These are phyloP conservation scores for Drosophila meridiana DNA, from an alignment of 2,888 invertebrate genomes.

Conservation along the genomic window DNA sequence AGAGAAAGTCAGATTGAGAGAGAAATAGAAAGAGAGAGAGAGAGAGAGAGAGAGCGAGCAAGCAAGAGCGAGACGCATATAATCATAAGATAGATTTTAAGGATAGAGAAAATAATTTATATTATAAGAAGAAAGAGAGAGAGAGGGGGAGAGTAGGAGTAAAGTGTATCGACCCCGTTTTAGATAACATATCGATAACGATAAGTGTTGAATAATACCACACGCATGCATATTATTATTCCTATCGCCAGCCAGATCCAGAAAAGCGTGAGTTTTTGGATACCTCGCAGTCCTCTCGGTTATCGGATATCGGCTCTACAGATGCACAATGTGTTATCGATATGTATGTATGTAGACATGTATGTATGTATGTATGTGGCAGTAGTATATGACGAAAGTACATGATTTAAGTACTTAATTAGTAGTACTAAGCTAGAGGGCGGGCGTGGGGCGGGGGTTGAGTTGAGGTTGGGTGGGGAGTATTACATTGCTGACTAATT, in stretches of 20 bases:
- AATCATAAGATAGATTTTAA: neutral
- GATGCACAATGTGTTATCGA: slow-evolving; percentile 13
- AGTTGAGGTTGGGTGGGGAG: slow-evolving; percentile 1
- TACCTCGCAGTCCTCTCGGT: neutral
- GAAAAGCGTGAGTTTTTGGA: slow-evolving; percentile 14
- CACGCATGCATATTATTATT: slow-evolving; percentile 21
- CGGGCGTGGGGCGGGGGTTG: neutral
- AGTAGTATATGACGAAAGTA: slow-evolving; percentile 39
- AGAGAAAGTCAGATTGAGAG: neutral
- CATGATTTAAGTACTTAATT: slow-evolving; percentile 41
- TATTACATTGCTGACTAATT: slow-evolving; percentile 38
- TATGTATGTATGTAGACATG: slow-evolving; percentile 26
- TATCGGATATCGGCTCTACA: slow-evolving; percentile 7
- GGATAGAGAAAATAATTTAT: slow-evolving; percentile 2
- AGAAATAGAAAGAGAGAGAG: neutral
- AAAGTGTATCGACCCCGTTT: slow-evolving; percentile 8
- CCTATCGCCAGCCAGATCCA: slow-evolving; percentile 5
- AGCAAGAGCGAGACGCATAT: slow-evolving; percentile 9
- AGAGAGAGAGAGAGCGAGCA: slow-evolving; percentile 24
- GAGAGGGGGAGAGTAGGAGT: neutral
- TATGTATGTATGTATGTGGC: slow-evolving; percentile 29
- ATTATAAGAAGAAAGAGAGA: slow-evolving; percentile 7
- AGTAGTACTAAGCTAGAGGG: slow-evolving; percentile 34
- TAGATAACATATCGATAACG: slow-evolving; percentile 19
- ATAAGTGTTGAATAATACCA: slow-evolving; percentile 25